These are phyloP conservation scores for Phorcus lineatus DNA, from an alignment of 2,888 invertebrate species.

Conservation along the genomic window DNA sequence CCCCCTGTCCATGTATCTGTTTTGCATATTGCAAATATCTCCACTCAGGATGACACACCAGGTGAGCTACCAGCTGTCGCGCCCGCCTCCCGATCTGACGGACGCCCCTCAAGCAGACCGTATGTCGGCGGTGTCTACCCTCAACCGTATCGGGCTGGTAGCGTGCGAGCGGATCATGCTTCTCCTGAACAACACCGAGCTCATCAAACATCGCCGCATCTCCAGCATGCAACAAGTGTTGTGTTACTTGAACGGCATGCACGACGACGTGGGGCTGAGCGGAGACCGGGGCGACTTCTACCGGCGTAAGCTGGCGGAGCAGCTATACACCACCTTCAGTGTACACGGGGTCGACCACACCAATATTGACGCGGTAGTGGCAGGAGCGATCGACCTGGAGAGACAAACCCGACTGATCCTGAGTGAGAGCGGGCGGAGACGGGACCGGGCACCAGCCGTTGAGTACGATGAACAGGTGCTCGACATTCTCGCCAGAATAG, in stretches of 20 bases:
- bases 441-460: constrained; percentile 52
- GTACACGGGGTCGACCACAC: constrained; percentile 61
- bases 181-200: constrained; percentile 64
- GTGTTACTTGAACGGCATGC: constrained; percentile 58
- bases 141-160: constrained; percentile 51
- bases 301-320: constrained; percentile 65
- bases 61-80: not conserved
- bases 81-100: constrained; percentile 41
- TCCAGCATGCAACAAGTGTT: constrained; percentile 57
- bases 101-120: constrained; percentile 52
- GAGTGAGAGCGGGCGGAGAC: constrained; percentile 40
- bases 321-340: constrained; percentile 61
- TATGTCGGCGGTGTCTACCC: constrained; percentile 54
- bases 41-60: not conserved
- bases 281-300: constrained; percentile 70
- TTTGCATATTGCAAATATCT: no score
- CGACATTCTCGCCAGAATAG: constrained; percentile 62
- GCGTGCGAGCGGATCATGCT: constrained; percentile 62
- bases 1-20: no score
- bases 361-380: constrained; percentile 59
- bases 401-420: constrained; percentile 52
- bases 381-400: constrained; percentile 58
- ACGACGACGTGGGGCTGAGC: constrained; percentile 60
- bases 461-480: constrained; percentile 60
- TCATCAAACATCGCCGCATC: constrained; percentile 58